phyloP scores from a whole-genome alignment of 1,140 invertebrate species.

The Zaprionus nigranus region DNA sequence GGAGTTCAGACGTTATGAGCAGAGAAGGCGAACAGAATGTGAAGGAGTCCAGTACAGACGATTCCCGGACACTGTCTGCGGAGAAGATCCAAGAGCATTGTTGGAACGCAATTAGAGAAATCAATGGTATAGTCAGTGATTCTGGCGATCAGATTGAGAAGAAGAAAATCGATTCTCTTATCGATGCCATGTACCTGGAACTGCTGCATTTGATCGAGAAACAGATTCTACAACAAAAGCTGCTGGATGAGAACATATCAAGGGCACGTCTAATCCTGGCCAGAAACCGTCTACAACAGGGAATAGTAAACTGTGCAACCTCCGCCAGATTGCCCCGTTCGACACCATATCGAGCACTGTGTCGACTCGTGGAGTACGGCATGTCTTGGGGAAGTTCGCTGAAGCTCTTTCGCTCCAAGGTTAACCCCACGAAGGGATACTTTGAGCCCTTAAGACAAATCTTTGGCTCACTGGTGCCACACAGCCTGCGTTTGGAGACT shows the following conservation, averaged over 20 bases:
- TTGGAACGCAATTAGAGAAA: neutral
- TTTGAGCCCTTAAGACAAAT: conserved; percentile 46
- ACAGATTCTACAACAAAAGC: conserved; percentile 11
- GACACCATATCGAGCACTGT: conserved; percentile 37
- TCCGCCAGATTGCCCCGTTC: conserved; percentile 10
- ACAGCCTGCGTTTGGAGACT: conserved; percentile 31
- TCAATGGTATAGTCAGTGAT: neutral
- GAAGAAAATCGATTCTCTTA: neutral
- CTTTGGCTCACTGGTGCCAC: conserved; percentile 42
- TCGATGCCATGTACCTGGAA: conserved; percentile 48
- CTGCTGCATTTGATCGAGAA: conserved; percentile 42
- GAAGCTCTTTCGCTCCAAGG: conserved; percentile 7
- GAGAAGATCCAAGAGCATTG: neutral
- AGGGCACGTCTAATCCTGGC: conserved; percentile 34
- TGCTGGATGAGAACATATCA: conserved; percentile 13
- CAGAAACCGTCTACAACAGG: conserved; percentile 42
- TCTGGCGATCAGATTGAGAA: neutral
- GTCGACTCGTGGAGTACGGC: conserved; percentile 23
- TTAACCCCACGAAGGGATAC: conserved; percentile 5
- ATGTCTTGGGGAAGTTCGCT: conserved; percentile 4
- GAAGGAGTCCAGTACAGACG: neutral
- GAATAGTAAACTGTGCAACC: neutral
- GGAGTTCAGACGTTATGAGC: conserved; percentile 9
- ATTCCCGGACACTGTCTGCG: neutral
- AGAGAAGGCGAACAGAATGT: neutral